These are phyloP conservation scores for Thunnus maccoyii DNA, from an alignment of 2,113 vertebrate genomes.

Conservation along the genomic window DNA sequence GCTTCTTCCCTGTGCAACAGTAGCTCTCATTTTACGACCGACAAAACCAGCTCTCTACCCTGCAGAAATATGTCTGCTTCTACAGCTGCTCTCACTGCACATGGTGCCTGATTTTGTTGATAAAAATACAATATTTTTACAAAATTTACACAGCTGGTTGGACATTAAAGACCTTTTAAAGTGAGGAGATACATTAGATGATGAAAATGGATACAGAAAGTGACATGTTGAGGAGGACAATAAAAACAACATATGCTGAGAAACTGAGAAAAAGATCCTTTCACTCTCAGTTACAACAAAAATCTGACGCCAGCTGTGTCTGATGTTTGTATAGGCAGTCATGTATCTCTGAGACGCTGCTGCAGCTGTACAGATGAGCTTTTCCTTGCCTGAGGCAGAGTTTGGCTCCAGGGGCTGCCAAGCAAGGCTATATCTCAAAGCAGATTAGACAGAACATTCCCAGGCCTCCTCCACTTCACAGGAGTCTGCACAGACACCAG, in stretches of 20 bases:
- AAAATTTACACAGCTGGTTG: neutral
- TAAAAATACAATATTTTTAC: neutral
- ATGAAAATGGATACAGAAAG: neutral
- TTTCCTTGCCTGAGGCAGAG: slow-evolving; percentile 49
- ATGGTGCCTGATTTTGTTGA: neutral
- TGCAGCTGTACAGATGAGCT: slow-evolving; percentile 41
- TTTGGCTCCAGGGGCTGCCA: slow-evolving; percentile 38
- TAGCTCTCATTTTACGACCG: neutral
- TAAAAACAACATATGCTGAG: neutral
- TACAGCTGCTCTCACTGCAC: neutral
- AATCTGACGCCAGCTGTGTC: slow-evolving; percentile 54
- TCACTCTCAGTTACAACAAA: slow-evolving; percentile 49
- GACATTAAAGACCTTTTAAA: neutral
- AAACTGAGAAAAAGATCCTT: slow-evolving; percentile 15
- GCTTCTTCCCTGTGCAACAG: neutral
- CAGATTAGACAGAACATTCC: slow-evolving; percentile 70
- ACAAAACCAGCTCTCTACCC: slow-evolving; percentile 1
- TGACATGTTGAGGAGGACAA: neutral
- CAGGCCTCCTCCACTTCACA: slow-evolving; percentile 64
- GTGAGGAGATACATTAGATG: neutral
- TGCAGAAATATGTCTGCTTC: neutral
- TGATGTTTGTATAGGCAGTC: slow-evolving; percentile 60
- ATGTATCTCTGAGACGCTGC: slow-evolving; percentile 51
- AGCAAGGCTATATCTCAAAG: slow-evolving; percentile 56
- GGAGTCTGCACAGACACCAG: slow-evolving; percentile 37